These are phyloP conservation scores for Callimico goeldii DNA, from an alignment of 2,797 vertebrate species.

Conservation along the genomic window DNA sequence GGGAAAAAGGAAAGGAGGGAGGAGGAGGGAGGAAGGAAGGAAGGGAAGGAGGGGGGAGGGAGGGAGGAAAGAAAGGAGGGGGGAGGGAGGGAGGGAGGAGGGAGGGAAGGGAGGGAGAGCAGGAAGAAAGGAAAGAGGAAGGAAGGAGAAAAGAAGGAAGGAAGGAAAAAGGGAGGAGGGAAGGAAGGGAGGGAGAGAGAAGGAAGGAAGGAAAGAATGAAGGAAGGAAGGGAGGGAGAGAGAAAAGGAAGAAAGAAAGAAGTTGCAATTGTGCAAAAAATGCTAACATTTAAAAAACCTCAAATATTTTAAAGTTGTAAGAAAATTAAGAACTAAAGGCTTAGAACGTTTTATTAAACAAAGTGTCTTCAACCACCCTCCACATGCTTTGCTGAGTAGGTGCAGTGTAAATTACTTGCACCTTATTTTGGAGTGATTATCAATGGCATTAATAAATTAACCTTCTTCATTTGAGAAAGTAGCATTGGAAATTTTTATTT, in stretches of 20 bases:
- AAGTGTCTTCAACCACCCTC: background rate
- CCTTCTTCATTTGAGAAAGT: constrained; percentile 3
- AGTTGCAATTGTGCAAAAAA: background rate
- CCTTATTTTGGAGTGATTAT: background rate
- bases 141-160: no score
- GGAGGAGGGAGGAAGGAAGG: no score
- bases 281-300: background rate
- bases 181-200: no score
- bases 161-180: no score
- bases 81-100: no score
- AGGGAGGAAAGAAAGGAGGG: rapidly evolving
- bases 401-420: background rate
- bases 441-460: background rate
- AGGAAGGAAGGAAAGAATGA: no score
- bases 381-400: background rate
- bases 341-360: background rate
- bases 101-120: no score
- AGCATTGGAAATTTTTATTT: background rate
- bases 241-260: no score
- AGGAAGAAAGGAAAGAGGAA: no score
- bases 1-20: no score
- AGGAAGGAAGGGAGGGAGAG: no score
- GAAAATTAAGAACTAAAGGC: background rate
- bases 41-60: rapidly evolving
- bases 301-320: constrained; percentile 11